Percentiles rank a stretch among this genome's conserved stretches.
Evolutionary conservation across 2,888 invertebrate genomes (phyloP).

Genomic region (Drymonia ruficornis): DNA sequence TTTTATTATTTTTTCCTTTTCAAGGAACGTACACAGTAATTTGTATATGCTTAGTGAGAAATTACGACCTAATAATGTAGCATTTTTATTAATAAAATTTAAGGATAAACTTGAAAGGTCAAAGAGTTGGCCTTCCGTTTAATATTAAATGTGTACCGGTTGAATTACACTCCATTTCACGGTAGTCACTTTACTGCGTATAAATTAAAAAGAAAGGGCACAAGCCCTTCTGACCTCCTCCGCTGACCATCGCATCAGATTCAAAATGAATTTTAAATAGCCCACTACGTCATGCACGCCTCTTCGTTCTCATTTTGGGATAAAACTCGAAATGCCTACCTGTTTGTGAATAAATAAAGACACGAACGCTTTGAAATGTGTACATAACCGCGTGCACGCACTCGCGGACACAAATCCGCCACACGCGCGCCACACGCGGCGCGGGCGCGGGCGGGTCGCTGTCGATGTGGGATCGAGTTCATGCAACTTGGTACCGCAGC

Average conservation of each 20-base stretch:
- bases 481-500: conserved; percentile 33
- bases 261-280: conserved; percentile 29
- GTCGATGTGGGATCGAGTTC: conserved; percentile 29
- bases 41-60: too few relatives aligned
- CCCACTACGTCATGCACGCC: conserved; percentile 17
- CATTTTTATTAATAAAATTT: too few relatives aligned
- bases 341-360: conserved; percentile 32
- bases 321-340: conserved; percentile 16
- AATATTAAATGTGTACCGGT: neutral
- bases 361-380: conserved; percentile 19
- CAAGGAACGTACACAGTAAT: too few relatives aligned
- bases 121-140: neutral
- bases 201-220: conserved; percentile 32
- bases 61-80: too few relatives aligned
- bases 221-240: conserved; percentile 22
- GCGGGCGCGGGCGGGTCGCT: too few relatives aligned
- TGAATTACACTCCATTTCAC: neutral
- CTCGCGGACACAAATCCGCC: conserved; percentile 20
- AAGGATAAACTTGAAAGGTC: neutral
- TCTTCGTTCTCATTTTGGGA: conserved; percentile 13
- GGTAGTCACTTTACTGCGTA: neutral
- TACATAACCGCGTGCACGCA: conserved; percentile 15
- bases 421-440: too few relatives aligned
- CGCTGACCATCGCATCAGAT: conserved; percentile 27
- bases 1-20: too few relatives aligned